phyloP scores from a whole-genome alignment of 2,113 vertebrate species.

The Mirounga angustirostris region DNA sequence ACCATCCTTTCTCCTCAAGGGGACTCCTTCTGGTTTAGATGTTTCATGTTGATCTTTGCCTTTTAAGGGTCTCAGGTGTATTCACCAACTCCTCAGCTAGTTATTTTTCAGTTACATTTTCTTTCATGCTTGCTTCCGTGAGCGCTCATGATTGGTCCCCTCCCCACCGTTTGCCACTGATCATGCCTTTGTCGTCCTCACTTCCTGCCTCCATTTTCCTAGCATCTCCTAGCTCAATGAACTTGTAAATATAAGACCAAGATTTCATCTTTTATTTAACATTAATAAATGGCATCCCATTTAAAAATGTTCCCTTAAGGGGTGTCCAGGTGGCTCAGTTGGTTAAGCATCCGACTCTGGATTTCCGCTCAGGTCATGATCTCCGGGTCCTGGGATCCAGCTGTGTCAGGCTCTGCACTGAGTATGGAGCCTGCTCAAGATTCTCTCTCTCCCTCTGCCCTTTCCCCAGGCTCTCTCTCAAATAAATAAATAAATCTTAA shows the following conservation, averaged over 20 bases:
- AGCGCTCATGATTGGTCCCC: fast-evolving
- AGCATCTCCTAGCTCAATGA: neutral
- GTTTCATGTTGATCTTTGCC: neutral
- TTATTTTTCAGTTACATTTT: neutral
- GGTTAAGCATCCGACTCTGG: neutral
- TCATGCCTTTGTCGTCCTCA: neutral
- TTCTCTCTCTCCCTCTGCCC: neutral
- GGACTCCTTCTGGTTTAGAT: neutral
- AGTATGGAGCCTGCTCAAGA: neutral
- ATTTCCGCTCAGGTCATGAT: neutral
- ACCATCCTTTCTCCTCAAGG: neutral
- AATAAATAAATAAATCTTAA: neutral
- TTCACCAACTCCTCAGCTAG: neutral
- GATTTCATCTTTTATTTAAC: constrained; percentile 34
- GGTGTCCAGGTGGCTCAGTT: neutral
- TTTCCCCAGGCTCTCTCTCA: neutral
- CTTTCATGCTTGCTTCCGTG: neutral
- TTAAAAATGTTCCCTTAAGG: neutral
- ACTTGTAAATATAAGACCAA: neutral
- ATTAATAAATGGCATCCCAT: neutral
- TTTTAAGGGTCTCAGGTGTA: neutral
- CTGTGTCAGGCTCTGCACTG: neutral
- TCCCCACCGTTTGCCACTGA: neutral
- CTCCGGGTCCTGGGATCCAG: neutral
- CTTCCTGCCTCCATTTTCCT: neutral